These are phyloP conservation scores for Euborellia annulipes DNA, from an alignment of 1,140 invertebrate species.

Conservation along the genomic window DNA sequence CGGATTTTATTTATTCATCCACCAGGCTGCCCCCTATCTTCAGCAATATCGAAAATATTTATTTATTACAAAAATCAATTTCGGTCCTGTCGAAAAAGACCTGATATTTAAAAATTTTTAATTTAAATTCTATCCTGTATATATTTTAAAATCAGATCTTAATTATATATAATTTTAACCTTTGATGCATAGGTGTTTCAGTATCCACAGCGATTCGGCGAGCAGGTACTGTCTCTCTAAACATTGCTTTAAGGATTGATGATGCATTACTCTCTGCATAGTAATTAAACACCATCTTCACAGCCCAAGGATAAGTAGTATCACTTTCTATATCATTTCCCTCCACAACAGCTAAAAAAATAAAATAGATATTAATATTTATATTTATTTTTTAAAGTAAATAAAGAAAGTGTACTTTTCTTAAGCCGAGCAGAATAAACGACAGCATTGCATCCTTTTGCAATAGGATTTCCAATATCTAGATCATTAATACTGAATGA, in stretches of 20 bases:
- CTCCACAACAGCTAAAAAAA: neutral
- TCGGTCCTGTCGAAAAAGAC: too few species aligned
- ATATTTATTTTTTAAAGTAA: too few species aligned
- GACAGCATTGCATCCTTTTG: constrained; percentile 67
- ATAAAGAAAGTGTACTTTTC: too few species aligned
- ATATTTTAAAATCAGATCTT: too few species aligned
- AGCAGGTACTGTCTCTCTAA: constrained; percentile 63
- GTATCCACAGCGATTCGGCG: too few species aligned
- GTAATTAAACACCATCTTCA: constrained; percentile 91
- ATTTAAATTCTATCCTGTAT: neutral
- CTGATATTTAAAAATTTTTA: too few species aligned
- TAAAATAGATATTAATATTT: constrained; percentile 2
- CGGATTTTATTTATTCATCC: too few species aligned
- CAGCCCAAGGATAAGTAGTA: constrained; percentile 46
- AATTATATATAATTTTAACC: neutral
- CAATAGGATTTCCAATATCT: constrained; percentile 50
- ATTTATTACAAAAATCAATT: too few species aligned
- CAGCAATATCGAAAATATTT: too few species aligned
- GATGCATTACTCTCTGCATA: constrained; percentile 66
- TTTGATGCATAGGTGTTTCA: neutral
- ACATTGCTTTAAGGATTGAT: constrained; percentile 61
- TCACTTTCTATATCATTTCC: neutral
- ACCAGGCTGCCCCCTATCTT: too few species aligned
- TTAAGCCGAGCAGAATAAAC: constrained; percentile 46
- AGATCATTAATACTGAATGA: constrained; percentile 39